Conservation (phyloP, 2,888 invertebrate genomes). For the Lymantria dispar region DNA sequence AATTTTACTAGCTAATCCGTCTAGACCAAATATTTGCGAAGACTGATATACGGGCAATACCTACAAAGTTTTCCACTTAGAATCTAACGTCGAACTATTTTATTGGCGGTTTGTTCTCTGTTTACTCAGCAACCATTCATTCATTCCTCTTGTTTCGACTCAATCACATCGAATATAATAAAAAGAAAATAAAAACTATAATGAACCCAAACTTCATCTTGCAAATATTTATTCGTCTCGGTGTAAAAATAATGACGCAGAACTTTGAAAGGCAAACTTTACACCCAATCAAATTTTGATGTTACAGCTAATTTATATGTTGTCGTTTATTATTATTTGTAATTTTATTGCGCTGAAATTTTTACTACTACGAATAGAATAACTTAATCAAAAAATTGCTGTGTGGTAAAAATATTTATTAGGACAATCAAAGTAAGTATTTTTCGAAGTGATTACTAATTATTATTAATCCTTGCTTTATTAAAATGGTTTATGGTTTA, state of each 20-base stretch:
- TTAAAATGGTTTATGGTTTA: too few relatives aligned
- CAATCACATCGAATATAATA: constrained; percentile 67
- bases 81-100: constrained; percentile 61
- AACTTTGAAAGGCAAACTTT: constrained; percentile 40
- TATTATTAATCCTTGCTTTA: too few relatives aligned
- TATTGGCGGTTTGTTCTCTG: constrained; percentile 52
- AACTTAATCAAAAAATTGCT: not conserved
- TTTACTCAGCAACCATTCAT: constrained; percentile 48
- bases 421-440: too few relatives aligned
- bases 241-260: constrained; percentile 48
- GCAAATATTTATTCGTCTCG: constrained; percentile 69
- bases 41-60: constrained; percentile 58
- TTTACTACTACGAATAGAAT: constrained; percentile 9
- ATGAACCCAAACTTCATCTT: constrained; percentile 63
- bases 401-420: too few relatives aligned
- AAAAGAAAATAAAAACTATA: constrained; percentile 71
- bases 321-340: constrained; percentile 32
- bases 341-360: constrained; percentile 13
- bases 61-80: constrained; percentile 61
- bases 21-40: constrained; percentile 68
- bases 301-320: constrained; percentile 48
- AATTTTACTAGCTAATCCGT: constrained; percentile 71
- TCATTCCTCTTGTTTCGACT: constrained; percentile 68
- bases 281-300: constrained; percentile 23
- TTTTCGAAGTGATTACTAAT: too few relatives aligned